Conservation (phyloP, 35 echinoderm and acorn worm genomes). For the Anneissia japonica region DNA sequence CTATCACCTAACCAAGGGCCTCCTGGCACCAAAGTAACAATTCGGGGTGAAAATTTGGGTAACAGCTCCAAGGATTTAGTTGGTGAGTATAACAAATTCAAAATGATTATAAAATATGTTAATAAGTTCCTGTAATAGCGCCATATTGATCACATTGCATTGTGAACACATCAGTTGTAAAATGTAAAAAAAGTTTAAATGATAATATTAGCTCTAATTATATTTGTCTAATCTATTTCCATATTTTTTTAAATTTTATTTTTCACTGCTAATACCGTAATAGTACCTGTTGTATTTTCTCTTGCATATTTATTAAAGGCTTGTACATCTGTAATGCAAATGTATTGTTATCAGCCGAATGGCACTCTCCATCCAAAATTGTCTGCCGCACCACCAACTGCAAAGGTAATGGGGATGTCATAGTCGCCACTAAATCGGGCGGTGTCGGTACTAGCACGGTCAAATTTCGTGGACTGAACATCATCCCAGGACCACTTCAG, state of each 20-base stretch:
- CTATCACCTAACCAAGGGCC: conserved; percentile 81
- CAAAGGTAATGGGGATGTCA: conserved; percentile 75
- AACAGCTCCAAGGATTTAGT: conserved; percentile 67
- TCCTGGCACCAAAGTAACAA: conserved; percentile 84
- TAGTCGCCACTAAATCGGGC: conserved; percentile 78
- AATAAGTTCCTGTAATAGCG: too few species aligned
- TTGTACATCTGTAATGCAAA: conserved; percentile 85
- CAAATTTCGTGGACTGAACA: conserved; percentile 68
- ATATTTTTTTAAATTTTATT: not conserved
- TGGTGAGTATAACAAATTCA: conserved; percentile 60
- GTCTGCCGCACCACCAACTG: conserved; percentile 76
- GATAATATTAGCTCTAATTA: too few species aligned
- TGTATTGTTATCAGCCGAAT: conserved; percentile 67
- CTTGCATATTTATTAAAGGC: conserved; percentile 45
- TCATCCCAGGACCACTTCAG: conserved; percentile 79
- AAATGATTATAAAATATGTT: too few species aligned
- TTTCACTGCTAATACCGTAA: not conserved
- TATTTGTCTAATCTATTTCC: not conserved
- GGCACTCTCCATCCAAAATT: conserved; percentile 92
- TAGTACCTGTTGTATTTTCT: too few species aligned
- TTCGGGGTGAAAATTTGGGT: conserved; percentile 90
- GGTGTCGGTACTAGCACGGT: conserved; percentile 83
- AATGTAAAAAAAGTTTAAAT: too few species aligned
- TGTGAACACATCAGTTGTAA: too few species aligned
- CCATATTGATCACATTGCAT: too few species aligned